Evolutionary conservation across 1,140 invertebrate genomes (phyloP).

Genomic region (Akabosia matsudoensis): DNA sequence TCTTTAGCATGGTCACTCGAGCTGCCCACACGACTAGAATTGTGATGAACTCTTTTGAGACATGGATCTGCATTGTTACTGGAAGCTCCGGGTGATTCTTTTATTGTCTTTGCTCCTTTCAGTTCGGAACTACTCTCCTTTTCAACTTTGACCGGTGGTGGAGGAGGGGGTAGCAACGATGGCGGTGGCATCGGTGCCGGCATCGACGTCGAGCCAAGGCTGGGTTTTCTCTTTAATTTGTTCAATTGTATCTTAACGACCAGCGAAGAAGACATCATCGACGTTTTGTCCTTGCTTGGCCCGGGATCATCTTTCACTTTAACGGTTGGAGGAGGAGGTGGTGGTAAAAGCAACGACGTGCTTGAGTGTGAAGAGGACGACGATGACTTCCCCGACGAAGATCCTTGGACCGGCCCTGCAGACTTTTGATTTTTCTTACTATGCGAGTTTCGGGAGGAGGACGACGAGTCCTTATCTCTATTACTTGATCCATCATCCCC

Average conservation of each 20-base stretch:
- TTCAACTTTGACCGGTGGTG: not conserved
- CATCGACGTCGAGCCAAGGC: no score
- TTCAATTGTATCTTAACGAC: not conserved
- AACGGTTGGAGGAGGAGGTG: constrained; percentile 1
- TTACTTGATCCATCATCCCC: not conserved
- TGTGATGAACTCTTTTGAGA: not conserved
- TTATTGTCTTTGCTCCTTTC: constrained; percentile 15
- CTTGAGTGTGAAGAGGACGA: not conserved
- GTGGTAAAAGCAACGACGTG: not conserved
- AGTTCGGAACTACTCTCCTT: not conserved
- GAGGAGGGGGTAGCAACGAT: not conserved
- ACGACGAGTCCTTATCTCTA: constrained; percentile 14
- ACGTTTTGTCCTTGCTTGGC: not conserved
- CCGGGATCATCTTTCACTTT: not conserved
- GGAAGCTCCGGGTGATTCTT: not conserved
- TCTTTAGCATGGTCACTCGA: constrained; percentile 39
- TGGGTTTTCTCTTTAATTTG: not conserved
- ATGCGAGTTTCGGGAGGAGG: constrained; percentile 9
- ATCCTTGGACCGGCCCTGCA: not conserved
- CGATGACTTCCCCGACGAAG: not conserved
- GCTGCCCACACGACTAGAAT: constrained; percentile 39
- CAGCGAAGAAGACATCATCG: not conserved
- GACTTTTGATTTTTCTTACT: constrained; percentile 27
- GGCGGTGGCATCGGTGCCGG: not conserved
- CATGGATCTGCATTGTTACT: constrained; percentile 11